Conservation (phyloP, 2,888 invertebrate species). For the Gisinianus flammeolus region DNA sequence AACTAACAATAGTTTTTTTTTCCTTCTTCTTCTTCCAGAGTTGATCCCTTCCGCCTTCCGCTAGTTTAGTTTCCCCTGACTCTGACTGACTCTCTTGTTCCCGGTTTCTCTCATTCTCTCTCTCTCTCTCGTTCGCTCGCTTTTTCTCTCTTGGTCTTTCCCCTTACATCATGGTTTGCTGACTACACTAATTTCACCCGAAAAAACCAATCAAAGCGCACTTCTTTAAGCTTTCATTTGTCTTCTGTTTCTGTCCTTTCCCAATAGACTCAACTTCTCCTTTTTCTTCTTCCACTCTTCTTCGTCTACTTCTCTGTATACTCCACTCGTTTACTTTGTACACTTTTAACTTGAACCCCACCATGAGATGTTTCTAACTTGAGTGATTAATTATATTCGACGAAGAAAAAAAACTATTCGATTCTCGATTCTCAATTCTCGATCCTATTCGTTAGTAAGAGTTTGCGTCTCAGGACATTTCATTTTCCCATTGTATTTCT, state of each 20-base stretch:
- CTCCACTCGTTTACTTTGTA: not conserved
- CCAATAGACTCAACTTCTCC: conserved; percentile 19
- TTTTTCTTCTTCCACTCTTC: not conserved
- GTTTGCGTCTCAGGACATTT: not conserved
- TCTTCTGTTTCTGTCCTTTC: conserved; percentile 36
- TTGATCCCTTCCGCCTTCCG: not conserved
- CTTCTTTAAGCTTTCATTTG: conserved; percentile 38
- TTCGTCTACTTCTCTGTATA: not conserved
- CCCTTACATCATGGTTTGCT: conserved; percentile 46
- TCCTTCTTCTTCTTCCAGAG: not conserved
- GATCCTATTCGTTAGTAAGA: not conserved
- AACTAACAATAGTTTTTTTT: not conserved
- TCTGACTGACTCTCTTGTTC: conserved; percentile 13
- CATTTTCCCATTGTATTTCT: conserved; percentile 13
- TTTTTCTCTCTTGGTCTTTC: conserved; percentile 15
- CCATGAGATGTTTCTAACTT: conserved; percentile 3
- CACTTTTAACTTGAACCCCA: not conserved
- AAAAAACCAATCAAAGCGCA: conserved; percentile 41
- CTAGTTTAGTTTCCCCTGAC: not conserved
- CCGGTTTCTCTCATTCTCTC: conserved; percentile 7
- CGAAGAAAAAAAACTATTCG: not conserved
- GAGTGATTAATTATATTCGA: conserved; percentile 18
- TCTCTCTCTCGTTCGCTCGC: conserved; percentile 7
- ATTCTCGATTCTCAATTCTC: not conserved
- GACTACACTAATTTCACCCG: conserved; percentile 45